phyloP scores from a whole-genome alignment of 2,113 vertebrate species.

The Turnix velox region DNA sequence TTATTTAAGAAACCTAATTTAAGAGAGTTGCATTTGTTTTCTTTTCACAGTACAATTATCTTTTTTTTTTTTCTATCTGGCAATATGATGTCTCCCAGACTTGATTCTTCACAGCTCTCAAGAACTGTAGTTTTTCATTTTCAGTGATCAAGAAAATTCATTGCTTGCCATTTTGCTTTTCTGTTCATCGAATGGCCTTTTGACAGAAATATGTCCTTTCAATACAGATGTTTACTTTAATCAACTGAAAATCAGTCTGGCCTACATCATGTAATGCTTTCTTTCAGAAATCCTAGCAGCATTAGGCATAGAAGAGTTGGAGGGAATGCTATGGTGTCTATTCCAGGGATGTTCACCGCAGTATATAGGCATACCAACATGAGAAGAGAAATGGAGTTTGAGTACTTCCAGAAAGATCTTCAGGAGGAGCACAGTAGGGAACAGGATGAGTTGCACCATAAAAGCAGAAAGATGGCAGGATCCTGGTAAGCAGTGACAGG shows the following conservation, averaged over 20 bases:
- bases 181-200: not conserved
- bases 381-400: not conserved
- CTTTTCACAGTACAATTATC: not conserved
- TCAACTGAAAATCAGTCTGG: not conserved
- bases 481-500: not conserved
- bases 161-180: not conserved
- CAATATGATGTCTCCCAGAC: not conserved
- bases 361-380: accelerated
- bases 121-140: not conserved
- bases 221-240: not conserved
- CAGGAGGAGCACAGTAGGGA: not conserved
- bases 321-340: not conserved
- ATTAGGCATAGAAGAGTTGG: not conserved
- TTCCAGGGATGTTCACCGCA: not conserved
- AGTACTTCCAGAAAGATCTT: not conserved
- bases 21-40: not conserved
- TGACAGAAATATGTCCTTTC: not conserved
- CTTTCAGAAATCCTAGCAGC: not conserved
- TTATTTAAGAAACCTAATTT: not conserved
- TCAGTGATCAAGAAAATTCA: not conserved
- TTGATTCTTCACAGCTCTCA: not conserved
- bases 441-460: not conserved
- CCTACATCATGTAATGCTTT: not conserved
- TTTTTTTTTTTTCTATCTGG: not conserved
- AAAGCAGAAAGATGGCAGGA: not conserved